Base-by-base conservation (phyloP, 1,140 invertebrate species). In the Drosophila seguyi region DNA sequence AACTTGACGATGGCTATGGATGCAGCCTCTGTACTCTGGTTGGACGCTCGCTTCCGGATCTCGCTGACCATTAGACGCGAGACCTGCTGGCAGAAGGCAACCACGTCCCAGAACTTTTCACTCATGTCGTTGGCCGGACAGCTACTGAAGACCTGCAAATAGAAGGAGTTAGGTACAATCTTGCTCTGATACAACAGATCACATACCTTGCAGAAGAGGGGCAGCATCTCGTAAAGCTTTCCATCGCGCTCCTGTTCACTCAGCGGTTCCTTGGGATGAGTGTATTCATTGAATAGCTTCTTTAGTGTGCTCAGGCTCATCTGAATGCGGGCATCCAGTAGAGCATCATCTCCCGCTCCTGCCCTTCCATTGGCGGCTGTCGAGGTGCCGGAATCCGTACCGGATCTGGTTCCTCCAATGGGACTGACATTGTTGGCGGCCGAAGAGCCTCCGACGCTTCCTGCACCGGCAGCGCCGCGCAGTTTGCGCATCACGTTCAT, bases 201-300 rank as follows among this genome's bases (percentile, higher is more conserved):
- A 27, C 38, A 93, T 94, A 99, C 98, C 95, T 99, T 99, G 94
- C 98, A 99, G 94, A 99, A 99, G 11, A 99, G 94, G 44, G 99
- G 99, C 81, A 99, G 94, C 97, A 99, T 99, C 93, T 98, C 99
- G 93, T 99, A 99, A 1, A 99, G 94, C 93, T 99, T 98, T 88
- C 97, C 97, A 93, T 99, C 98, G 71, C 96, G 95, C 93, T 99
- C 97, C 59, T 95, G 94, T 65, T 98, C 97, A 36, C 95, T 95
- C 1, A 98, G 94, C 10, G 96, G 94, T 81, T 97, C 96, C 45
- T 96, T 94, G 39, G 97, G 97, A 94, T 99, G 97, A 22, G 96
- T 96, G 84, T 98, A 98, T 90, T 99, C 98, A 25, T 97, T 96
- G 93, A 99, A 99, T 11, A 99, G 94, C 93, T 99, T 99, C 82